phyloP scores from a whole-genome alignment of 1,140 invertebrate species.

The Radopholus similis region DNA sequence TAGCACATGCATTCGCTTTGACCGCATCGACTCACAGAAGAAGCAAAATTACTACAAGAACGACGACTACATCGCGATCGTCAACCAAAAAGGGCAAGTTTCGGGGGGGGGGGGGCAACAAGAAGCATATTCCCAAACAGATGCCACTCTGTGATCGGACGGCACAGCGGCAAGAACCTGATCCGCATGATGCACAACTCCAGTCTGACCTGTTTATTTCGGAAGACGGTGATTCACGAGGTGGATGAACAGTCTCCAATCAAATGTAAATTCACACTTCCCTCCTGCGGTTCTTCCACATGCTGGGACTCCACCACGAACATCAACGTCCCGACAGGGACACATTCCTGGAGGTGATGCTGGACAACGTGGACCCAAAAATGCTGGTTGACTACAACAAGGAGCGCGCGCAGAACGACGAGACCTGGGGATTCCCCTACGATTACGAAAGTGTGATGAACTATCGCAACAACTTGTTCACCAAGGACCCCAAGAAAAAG shows the following conservation, averaged over 20 bases:
- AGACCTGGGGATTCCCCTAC: constrained; percentile 11
- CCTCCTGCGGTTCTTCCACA: constrained; percentile 14
- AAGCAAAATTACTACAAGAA: not conserved
- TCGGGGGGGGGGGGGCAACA: no score
- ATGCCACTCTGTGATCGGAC: constrained; percentile 9
- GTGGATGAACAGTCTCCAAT: no score
- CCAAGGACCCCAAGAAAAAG: not conserved
- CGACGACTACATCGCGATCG: not conserved
- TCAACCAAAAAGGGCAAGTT: not conserved
- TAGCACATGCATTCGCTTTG: not conserved
- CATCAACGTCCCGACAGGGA: constrained; percentile 5
- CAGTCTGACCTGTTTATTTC: constrained; percentile 8
- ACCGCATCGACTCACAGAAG: not conserved
- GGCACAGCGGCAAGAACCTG: constrained; percentile 5
- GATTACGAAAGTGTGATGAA: constrained; percentile 12
- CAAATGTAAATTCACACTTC: no score
- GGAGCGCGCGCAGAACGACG: not conserved
- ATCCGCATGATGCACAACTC: no score
- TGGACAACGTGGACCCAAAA: not conserved
- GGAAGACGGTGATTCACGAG: constrained; percentile 4
- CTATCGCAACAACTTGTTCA: constrained; percentile 3
- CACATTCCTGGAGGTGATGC: not conserved
- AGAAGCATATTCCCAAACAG: not conserved
- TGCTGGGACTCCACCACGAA: constrained; percentile 12
- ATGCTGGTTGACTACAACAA: not conserved